Percentiles rank a stretch among this genome's conserved stretches.
These are phyloP conservation scores for Trachymyrmex cornetzi DNA, from an alignment of 1,140 invertebrate genomes.

Conservation along the genomic window DNA sequence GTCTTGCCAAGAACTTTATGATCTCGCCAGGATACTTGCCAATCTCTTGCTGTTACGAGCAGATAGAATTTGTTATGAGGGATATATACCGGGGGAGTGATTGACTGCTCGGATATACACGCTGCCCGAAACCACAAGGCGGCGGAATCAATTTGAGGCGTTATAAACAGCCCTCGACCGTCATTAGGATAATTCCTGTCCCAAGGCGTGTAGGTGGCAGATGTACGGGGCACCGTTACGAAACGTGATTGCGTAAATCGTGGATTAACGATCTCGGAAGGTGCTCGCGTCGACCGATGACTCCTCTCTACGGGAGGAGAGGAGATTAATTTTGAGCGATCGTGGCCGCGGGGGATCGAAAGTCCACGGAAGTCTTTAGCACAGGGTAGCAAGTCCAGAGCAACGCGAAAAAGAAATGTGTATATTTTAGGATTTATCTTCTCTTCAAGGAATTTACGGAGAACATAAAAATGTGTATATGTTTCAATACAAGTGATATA, in stretches of 20 bases:
- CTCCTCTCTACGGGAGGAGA: slow-evolving; percentile 65
- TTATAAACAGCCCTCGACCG: slow-evolving; percentile 78
- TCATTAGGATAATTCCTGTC: slow-evolving; percentile 83
- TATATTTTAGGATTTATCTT: background rate
- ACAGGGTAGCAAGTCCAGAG: background rate
- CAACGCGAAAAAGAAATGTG: background rate
- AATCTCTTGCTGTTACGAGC: slow-evolving; percentile 34
- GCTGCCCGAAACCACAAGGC: slow-evolving; percentile 79
- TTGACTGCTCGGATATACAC: slow-evolving; percentile 79
- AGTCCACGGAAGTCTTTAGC: slow-evolving; percentile 43
- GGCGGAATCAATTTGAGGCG: slow-evolving; percentile 82
- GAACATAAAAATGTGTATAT: background rate
- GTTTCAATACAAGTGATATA: background rate
- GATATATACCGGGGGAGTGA: slow-evolving; percentile 71
- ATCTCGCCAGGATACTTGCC: slow-evolving; percentile 6
- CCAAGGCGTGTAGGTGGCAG: slow-evolving; percentile 84
- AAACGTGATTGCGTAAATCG: slow-evolving; percentile 80
- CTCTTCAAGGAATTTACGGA: background rate
- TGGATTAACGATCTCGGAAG: slow-evolving; percentile 76
- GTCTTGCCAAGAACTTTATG: background rate
- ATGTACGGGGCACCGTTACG: slow-evolving; percentile 77
- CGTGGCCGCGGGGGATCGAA: slow-evolving; percentile 47
- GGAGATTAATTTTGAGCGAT: slow-evolving; percentile 77
- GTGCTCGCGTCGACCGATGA: slow-evolving; percentile 70
- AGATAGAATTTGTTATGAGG: slow-evolving; percentile 51